phyloP scores from a whole-genome alignment of 1,140 invertebrate species.

The Pachypsylla venusta region DNA sequence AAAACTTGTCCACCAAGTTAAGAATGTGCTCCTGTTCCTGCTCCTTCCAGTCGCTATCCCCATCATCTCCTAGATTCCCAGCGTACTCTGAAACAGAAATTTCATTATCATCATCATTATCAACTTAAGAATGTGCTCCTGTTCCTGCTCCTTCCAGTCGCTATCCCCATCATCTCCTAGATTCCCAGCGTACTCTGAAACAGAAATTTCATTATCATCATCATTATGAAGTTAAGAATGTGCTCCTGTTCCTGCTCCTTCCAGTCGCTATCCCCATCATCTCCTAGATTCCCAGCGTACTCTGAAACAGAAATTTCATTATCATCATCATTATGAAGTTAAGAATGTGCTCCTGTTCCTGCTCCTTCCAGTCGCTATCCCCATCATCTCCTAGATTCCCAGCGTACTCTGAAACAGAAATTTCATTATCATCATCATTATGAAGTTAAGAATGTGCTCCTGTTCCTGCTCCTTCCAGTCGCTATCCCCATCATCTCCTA shows the following conservation, averaged over 20 bases:
- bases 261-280: slow-evolving; percentile 66
- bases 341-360: slow-evolving; percentile 80
- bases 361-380: slow-evolving; percentile 63
- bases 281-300: slow-evolving; percentile 88
- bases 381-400: slow-evolving; percentile 84
- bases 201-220: no score
- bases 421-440: no score
- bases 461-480: slow-evolving; percentile 78
- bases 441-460: slow-evolving; percentile 79
- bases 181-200: slow-evolving; percentile 85
- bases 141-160: slow-evolving; percentile 72
- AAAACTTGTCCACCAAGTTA: slow-evolving; percentile 88
- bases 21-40: slow-evolving; percentile 83
- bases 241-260: slow-evolving; percentile 78
- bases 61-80: slow-evolving; percentile 81
- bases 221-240: slow-evolving; percentile 80
- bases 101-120: no score
- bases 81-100: slow-evolving; percentile 62
- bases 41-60: slow-evolving; percentile 64
- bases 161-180: slow-evolving; percentile 72
- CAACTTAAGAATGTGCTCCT: slow-evolving; percentile 79
- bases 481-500: slow-evolving; percentile 70
- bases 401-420: slow-evolving; percentile 77
- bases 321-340: no score
- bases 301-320: no score